Percentiles rank a stretch among this genome's conserved stretches.
Evolutionary conservation across 1,140 invertebrate species (phyloP).

Genomic region (Anthonomus grandis): DNA sequence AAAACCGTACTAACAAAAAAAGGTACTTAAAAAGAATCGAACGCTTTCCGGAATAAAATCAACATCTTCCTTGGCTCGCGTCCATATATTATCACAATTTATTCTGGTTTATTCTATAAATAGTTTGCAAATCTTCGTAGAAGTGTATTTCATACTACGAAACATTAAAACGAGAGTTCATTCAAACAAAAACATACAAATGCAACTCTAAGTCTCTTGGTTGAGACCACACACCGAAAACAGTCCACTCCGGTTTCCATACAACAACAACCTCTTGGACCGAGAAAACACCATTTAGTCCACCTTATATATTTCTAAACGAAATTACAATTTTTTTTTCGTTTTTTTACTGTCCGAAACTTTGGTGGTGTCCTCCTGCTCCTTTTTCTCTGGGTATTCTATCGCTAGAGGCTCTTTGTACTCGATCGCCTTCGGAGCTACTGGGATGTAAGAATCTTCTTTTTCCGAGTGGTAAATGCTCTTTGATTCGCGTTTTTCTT

Average conservation of each 20-base stretch:
- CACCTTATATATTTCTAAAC: too few species aligned
- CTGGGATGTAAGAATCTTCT: slow-evolving; percentile 43
- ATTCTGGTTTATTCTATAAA: not conserved
- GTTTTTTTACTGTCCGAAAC: slow-evolving; percentile 2
- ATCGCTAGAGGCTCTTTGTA: slow-evolving; percentile 12
- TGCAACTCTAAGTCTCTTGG: slow-evolving; percentile 14
- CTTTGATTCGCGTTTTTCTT: slow-evolving; percentile 60
- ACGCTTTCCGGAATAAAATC: too few species aligned
- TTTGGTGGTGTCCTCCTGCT: slow-evolving; percentile 6
- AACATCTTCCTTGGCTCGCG: too few species aligned
- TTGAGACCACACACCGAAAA: too few species aligned
- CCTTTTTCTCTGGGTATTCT: slow-evolving; percentile 8
- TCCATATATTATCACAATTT: not conserved
- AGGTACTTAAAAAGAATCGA: not conserved
- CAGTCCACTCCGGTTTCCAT: too few species aligned
- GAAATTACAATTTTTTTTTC: slow-evolving; percentile 10
- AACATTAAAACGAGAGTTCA: slow-evolving; percentile 4
- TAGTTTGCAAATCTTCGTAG: not conserved
- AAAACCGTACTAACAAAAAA: not conserved
- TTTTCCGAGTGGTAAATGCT: slow-evolving; percentile 50
- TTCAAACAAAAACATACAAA: slow-evolving; percentile 25
- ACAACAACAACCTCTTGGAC: not conserved
- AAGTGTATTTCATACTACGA: not conserved
- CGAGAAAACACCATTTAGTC: too few species aligned
- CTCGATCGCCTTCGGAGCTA: slow-evolving; percentile 31